Evolutionary conservation across 2,888 invertebrate genomes (phyloP).

Genomic region (Lasioglossum pauxillum): DNA sequence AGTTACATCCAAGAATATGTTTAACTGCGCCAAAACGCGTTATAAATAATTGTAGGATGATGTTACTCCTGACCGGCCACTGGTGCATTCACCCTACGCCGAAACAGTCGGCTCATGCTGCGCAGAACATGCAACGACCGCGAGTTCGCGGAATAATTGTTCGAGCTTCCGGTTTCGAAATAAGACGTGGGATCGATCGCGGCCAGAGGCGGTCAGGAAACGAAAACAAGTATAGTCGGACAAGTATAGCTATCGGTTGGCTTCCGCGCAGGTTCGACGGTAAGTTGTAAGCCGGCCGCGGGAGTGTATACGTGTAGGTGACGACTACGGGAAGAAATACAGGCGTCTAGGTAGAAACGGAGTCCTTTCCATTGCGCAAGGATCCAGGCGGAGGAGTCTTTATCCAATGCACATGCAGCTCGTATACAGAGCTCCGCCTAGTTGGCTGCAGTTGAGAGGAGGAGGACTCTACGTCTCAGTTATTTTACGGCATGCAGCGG

Average conservation of each 20-base stretch:
- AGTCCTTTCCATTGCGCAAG: constrained; percentile 71
- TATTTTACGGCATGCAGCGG: constrained; percentile 72
- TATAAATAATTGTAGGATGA: too few relatives aligned
- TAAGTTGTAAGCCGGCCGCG: neutral
- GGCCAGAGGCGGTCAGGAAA: constrained; percentile 11
- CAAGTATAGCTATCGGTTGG: neutral
- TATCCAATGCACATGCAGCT: constrained; percentile 71
- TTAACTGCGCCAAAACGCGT: too few relatives aligned
- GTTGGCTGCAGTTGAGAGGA: constrained; percentile 70
- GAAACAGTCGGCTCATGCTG: neutral
- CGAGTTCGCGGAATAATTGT: neutral
- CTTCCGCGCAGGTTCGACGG: constrained; percentile 36
- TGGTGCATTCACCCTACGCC: neutral
- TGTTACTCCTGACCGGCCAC: too few relatives aligned
- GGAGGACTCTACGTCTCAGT: constrained; percentile 72
- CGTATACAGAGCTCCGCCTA: constrained; percentile 73
- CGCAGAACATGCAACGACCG: neutral
- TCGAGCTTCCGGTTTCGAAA: neutral
- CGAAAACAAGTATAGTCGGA: constrained; percentile 31
- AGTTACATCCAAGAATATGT: too few relatives aligned
- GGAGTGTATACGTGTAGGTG: neutral
- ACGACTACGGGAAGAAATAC: constrained; percentile 39
- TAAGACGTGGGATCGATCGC: constrained; percentile 13
- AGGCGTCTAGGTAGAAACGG: constrained; percentile 32
- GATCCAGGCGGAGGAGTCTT: constrained; percentile 63